Base-by-base conservation (phyloP, 2,888 invertebrate species). In the Geotrupes spiniger region DNA sequence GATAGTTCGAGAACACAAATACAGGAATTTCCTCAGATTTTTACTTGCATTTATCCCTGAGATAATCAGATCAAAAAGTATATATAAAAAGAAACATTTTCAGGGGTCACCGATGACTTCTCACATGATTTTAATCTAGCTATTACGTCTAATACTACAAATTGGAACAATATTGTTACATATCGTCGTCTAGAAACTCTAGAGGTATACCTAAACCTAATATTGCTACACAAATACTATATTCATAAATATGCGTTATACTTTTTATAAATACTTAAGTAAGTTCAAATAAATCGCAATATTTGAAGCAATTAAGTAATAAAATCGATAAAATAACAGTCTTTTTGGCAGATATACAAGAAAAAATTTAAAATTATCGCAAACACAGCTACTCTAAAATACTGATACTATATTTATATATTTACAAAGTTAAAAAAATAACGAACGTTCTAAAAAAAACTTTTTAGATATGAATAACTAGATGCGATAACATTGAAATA, bases 341-440 rank as follows among this genome's bases (percentile, higher is more conserved):
- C 71, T 71, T 71, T 33, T 71, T 68, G 59, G 64, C 63, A 65
- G 63, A 65, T 68, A 68, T 69, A 67, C 67, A 68, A 64, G 65
- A 65, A 60, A 60, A 59, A 53, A 60, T 53, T 60, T 60, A 51
- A 52, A 54, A 52, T 54, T 26, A 43, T 51, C 61, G 59, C 59
- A 63, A 60, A 58, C 52, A 33, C 26, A 5, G 28, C 47, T 52
- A 54, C 37, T 55, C 54, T 59, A 58, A 54, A 62, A 59, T 60
- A 60, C 58, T 60, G 57, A 49, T 54, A 51, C 51, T 58, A 51
- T 52, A 27, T 53, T 53, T 49, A 53, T 52, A 51, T 56, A 56
- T 55, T 51, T 51, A 57, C 54, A 55, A 11, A 25, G 21, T 49
- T 45, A 44, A 43, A 25, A 27, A 37, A 17, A 10, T 31, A 29